A percentile compares a stretch with the other conserved stretches of the same genome.
These are phyloP conservation scores for Hydrotaea cyrtoneurina DNA, from an alignment of 2,888 invertebrate genomes.

Conservation along the genomic window DNA sequence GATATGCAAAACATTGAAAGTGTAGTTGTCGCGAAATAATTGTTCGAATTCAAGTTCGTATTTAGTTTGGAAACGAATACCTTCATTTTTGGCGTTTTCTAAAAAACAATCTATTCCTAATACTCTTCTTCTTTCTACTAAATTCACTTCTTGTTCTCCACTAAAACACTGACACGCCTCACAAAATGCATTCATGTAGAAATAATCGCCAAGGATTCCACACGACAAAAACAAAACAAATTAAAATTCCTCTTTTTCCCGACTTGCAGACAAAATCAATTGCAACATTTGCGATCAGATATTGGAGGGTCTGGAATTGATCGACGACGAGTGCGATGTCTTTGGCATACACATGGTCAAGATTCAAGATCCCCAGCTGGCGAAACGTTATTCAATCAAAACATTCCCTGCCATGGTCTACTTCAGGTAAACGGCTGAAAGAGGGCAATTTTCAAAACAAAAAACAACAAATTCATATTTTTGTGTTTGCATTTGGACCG, in stretches of 20 bases:
- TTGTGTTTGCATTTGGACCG: slow-evolving; percentile 2
- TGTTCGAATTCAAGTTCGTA: slow-evolving; percentile 33
- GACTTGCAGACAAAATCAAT: slow-evolving; percentile 88
- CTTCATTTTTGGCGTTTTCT: slow-evolving; percentile 79
- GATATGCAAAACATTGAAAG: too few relatives aligned
- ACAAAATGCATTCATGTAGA: too few relatives aligned
- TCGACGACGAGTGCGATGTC: slow-evolving; percentile 95
- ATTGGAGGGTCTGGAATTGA: slow-evolving; percentile 91
- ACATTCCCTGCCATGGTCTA: slow-evolving; percentile 96
- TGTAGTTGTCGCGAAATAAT: too few relatives aligned
- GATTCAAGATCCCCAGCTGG: slow-evolving; percentile 94
- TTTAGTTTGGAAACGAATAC: slow-evolving; percentile 79
- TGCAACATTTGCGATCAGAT: slow-evolving; percentile 96
- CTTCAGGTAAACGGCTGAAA: slow-evolving; percentile 85
- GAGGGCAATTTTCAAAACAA: background rate
- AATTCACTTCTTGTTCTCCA: background rate
- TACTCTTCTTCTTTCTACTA: background rate
- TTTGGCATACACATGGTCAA: slow-evolving; percentile 96
- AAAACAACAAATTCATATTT: background rate
- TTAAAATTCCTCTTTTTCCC: too few relatives aligned
- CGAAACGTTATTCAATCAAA: slow-evolving; percentile 95
- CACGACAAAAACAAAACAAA: background rate
- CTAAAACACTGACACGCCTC: too few relatives aligned
- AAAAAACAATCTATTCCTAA: slow-evolving; percentile 28
- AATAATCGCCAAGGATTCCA: slow-evolving; percentile 29